Percentiles rank a stretch among this genome's conserved stretches.
Evolutionary conservation across 2,888 invertebrate species (phyloP).

Genomic region (Kuschelorhynchus macadamiae): DNA sequence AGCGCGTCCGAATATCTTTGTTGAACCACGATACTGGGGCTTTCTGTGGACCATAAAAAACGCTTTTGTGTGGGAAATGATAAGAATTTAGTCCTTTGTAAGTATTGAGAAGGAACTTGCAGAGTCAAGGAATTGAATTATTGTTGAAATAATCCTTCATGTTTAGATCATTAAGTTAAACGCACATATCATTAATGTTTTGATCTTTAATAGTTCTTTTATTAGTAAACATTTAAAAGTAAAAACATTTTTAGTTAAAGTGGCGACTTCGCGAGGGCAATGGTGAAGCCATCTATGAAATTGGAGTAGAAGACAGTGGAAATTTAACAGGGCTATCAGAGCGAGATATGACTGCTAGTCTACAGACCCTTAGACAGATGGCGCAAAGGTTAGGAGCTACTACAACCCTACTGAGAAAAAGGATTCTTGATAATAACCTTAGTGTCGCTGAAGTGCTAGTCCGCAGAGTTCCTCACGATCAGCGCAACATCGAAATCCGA

Average conservation of each 20-base stretch:
- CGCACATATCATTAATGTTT: no score
- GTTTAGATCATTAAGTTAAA: no score
- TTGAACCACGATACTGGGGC: no score
- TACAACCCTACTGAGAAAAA: constrained; percentile 80
- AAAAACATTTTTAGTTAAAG: constrained; percentile 78
- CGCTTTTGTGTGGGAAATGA: no score
- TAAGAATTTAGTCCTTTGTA: no score
- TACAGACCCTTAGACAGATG: constrained; percentile 90
- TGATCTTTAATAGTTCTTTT: no score
- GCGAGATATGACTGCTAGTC: constrained; percentile 87
- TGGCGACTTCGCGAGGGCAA: constrained; percentile 97
- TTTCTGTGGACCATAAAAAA: no score
- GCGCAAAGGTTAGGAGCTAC: constrained; percentile 89
- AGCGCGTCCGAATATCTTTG: no score
- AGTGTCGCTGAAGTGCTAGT: constrained; percentile 91
- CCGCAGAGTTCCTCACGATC: constrained; percentile 89
- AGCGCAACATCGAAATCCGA: constrained; percentile 87
- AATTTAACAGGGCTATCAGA: constrained; percentile 87
- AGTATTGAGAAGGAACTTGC: no score
- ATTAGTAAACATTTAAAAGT: no score
- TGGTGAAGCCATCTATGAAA: constrained; percentile 97
- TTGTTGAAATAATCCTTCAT: no score
- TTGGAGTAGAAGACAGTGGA: constrained; percentile 94
- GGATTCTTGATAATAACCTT: constrained; percentile 72
- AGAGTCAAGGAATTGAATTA: no score